A percentile compares a stretch with the other conserved stretches of the same genome.
phyloP scores from a whole-genome alignment of 2,113 vertebrate genomes.

The Poicephalus meyeri region DNA sequence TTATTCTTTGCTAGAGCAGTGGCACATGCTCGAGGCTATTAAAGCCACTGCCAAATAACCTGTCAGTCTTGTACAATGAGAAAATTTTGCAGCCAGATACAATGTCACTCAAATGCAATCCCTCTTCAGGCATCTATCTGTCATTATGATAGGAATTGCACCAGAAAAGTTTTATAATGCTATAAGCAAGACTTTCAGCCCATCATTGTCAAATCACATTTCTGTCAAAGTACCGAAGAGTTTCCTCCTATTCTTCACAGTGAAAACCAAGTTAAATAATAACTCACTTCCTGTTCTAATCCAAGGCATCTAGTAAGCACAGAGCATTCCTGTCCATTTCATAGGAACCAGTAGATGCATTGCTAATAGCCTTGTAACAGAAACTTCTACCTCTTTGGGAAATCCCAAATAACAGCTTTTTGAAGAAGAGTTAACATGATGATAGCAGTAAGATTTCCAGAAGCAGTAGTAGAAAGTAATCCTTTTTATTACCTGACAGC shows the following conservation, averaged over 20 bases:
- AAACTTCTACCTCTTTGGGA: neutral
- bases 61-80: neutral
- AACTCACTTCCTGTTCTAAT: neutral
- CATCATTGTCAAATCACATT: neutral
- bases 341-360: neutral
- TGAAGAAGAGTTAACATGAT: neutral
- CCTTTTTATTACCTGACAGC: neutral
- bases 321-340: neutral
- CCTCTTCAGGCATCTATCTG: neutral
- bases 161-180: neutral
- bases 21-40: neutral
- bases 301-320: neutral
- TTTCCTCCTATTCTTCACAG: neutral
- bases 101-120: neutral
- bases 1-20: neutral
- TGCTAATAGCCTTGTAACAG: neutral
- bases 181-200: neutral
- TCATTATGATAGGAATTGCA: neutral
- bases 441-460: neutral
- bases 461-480: neutral
- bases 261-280: constrained; percentile 1
- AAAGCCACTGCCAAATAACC: neutral
- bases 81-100: neutral
- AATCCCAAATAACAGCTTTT: neutral
- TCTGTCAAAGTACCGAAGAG: neutral